Conservation (phyloP, 2,888 invertebrate genomes). For the Campoletis raptor region DNA sequence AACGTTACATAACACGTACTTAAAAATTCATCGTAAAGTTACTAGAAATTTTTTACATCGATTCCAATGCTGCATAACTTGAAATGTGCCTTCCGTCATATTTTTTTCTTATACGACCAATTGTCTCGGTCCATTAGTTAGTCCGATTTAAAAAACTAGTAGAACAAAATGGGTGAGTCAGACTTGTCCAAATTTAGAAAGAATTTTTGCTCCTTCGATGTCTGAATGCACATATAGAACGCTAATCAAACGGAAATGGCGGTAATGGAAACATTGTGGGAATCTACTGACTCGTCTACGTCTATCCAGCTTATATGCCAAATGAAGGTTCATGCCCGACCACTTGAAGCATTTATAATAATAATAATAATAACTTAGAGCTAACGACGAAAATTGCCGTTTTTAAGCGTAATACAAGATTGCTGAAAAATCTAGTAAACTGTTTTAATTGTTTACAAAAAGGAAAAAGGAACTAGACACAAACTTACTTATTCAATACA, state of each 20-base stretch:
- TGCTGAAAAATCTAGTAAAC: not conserved
- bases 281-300: not conserved
- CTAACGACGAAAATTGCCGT: not conserved
- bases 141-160: not conserved
- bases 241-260: not conserved
- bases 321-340: not conserved
- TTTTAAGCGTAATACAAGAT: not conserved
- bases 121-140: not conserved
- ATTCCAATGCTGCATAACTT: not conserved
- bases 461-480: not conserved
- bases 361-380: not conserved
- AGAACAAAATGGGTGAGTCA: not conserved
- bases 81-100: not conserved
- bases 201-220: not conserved
- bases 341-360: not conserved
- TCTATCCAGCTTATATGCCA: not conserved
- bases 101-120: not conserved
- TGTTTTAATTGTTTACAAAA: not conserved
- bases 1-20: not conserved
- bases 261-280: not conserved
- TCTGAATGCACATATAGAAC: not conserved
- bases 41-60: not conserved
- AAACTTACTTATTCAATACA: not conserved
- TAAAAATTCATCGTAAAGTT: not conserved
- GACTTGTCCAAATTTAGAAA: constrained; percentile 6